Percentiles rank a stretch among this genome's conserved stretches.
phyloP scores from a whole-genome alignment of 2,113 vertebrate genomes.

The Gallinago undulata region DNA sequence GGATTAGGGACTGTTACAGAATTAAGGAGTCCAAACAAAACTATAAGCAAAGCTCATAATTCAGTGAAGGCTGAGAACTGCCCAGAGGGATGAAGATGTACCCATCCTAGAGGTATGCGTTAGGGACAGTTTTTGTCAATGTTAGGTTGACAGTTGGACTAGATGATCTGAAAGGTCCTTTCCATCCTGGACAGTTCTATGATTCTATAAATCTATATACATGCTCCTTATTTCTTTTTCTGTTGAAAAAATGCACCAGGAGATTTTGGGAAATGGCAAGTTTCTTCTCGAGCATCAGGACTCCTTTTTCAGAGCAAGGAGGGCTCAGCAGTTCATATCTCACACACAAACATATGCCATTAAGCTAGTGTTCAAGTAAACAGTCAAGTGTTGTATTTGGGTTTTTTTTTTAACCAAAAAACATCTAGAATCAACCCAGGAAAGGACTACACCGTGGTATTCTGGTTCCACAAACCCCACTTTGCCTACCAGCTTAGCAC shows the following conservation, averaged over 20 bases:
- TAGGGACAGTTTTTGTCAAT: too few species aligned
- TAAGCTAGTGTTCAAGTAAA: background rate
- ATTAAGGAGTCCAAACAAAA: background rate
- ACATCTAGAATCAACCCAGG: background rate
- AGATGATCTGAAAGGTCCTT: too few species aligned
- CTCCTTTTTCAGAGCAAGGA: background rate
- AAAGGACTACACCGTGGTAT: background rate
- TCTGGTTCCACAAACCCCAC: background rate
- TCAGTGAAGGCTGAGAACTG: background rate
- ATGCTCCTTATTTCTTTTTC: background rate
- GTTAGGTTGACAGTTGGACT: too few species aligned
- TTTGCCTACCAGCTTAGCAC: background rate
- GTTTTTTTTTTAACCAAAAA: background rate
- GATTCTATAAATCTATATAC: too few species aligned
- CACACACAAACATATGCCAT: background rate
- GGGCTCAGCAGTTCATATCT: background rate
- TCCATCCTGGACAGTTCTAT: too few species aligned
- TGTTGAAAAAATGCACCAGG: background rate
- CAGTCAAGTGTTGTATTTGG: background rate
- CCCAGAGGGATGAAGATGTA: background rate
- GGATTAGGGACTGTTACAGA: background rate
- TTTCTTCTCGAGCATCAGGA: background rate
- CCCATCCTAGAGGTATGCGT: background rate
- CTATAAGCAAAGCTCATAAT: background rate
- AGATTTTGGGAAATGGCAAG: background rate